Base-by-base conservation (phyloP, 2,113 vertebrate genomes). In the Forbesichthys papilliferus region DNA sequence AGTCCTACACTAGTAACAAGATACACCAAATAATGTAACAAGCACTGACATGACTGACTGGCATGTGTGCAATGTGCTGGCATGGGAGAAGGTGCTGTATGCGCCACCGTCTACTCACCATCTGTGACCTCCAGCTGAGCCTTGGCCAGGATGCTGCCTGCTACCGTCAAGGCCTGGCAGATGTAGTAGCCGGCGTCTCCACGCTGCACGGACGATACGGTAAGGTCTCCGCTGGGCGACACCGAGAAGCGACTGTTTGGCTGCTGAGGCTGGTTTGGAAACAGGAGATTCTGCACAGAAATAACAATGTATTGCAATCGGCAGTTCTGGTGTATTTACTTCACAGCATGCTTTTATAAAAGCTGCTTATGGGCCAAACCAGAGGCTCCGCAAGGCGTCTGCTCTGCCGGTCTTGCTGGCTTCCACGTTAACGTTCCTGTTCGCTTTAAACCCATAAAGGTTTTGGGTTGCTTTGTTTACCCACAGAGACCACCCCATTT, bases 41-140 rank as follows among this genome's bases (percentile, higher is more conserved):
- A 18, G 13, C 14, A 16, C 18, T 55, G 1, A 64, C 42, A 36
- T 20, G 20, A 20, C 20, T 20, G 20, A 20, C 20, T 20, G 27
- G 36, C 27, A 48, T 3, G 64, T 68, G 33, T 64, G 63, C 54
- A 34, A 13, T 62, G 73, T 73, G 61, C 65, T 78, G 81, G 73
- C 53, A 56, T 14, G 42, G 61, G 64, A 68, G 55, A 61, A 77
- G 66, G 61, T 27, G 27, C 27, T 27, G 27, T 55, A 72, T 11
- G 48, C 3, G 14, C 54, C 34, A 56, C 47, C 73, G 48, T 56
- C 70, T 9, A 27, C 95, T 94, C 84, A 99, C 98, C 97, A 86
- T 99, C 98, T 85, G 96, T 98, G 90, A 99, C 98, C 90, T 99
- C 98, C 91, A 99, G 93, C 81, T 99, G 98, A 81, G 98, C 97